Percentiles rank a stretch among this genome's conserved stretches.
Conservation (phyloP, 1,140 invertebrate genomes). For the Lucilia sericata region DNA sequence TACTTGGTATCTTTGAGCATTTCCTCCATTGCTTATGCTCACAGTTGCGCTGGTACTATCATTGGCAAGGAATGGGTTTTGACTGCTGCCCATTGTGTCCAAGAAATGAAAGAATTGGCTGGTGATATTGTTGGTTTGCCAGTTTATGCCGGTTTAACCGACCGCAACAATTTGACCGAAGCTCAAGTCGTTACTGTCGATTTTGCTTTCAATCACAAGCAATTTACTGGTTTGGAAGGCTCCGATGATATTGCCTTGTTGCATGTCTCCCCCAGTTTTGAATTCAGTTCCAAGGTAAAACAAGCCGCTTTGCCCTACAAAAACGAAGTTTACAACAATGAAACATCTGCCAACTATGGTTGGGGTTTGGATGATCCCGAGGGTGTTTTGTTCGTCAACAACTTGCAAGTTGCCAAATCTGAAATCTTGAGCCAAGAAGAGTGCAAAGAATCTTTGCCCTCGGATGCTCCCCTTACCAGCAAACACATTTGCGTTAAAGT, state of each 20-base stretch:
- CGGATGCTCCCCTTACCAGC: slow-evolving; percentile 54
- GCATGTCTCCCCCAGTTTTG: slow-evolving; percentile 56
- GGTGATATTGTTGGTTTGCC: slow-evolving; percentile 52
- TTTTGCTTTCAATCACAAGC: slow-evolving; percentile 57
- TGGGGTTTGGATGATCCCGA: slow-evolving; percentile 68
- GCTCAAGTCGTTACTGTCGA: slow-evolving; percentile 60
- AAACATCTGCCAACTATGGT: slow-evolving; percentile 61
- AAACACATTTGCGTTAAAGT: slow-evolving; percentile 73
- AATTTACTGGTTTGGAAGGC: slow-evolving; percentile 55
- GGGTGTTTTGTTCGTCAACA: slow-evolving; percentile 60
- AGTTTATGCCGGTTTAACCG: slow-evolving; percentile 58
- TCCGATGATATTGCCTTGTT: slow-evolving; percentile 63
- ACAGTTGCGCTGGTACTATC: slow-evolving; percentile 74
- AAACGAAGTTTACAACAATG: slow-evolving; percentile 54
- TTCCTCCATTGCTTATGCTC: slow-evolving; percentile 68
- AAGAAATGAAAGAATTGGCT: slow-evolving; percentile 51
- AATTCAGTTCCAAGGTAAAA: slow-evolving; percentile 55
- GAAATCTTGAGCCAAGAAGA: slow-evolving; percentile 51
- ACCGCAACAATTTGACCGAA: slow-evolving; percentile 53
- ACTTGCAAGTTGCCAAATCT: slow-evolving; percentile 61
- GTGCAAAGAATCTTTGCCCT: slow-evolving; percentile 54
- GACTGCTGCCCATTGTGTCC: slow-evolving; percentile 70
- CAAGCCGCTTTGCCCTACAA: slow-evolving; percentile 55
- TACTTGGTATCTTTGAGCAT: slow-evolving; percentile 73
- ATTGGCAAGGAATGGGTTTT: slow-evolving; percentile 73